Evolutionary conservation across 92 coral and sea anemone species (phyloP).

Genomic region (Siderastrea siderea): DNA sequence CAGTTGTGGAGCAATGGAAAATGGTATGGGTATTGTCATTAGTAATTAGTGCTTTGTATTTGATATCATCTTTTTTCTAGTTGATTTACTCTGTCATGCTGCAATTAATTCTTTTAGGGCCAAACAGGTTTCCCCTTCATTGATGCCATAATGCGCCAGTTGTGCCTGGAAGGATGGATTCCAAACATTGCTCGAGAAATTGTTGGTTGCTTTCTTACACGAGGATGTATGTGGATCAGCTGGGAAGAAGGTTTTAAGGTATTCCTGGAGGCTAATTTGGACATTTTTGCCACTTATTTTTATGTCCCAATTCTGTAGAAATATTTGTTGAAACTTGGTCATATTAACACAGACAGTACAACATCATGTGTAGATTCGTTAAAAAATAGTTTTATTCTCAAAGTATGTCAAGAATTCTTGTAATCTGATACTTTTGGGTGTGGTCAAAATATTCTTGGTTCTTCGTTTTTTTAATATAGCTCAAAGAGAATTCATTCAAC

Average conservation of each 20-base stretch:
- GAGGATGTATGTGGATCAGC: slow-evolving; percentile 93
- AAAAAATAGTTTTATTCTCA: too few relatives aligned
- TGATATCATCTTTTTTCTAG: neutral
- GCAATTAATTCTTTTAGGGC: slow-evolving; percentile 49
- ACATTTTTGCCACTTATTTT: too few relatives aligned
- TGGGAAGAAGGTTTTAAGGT: slow-evolving; percentile 98
- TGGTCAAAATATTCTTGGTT: too few relatives aligned
- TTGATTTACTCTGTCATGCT: neutral
- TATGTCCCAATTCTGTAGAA: too few relatives aligned
- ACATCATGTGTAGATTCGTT: too few relatives aligned
- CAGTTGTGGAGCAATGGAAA: slow-evolving; percentile 76
- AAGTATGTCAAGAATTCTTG: too few relatives aligned
- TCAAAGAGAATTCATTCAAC: too few relatives aligned
- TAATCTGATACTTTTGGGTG: too few relatives aligned
- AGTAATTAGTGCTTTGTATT: neutral
- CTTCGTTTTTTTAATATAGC: too few relatives aligned
- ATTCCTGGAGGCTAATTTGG: too few relatives aligned
- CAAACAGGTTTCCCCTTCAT: slow-evolving; percentile 94
- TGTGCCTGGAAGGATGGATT: slow-evolving; percentile 93
- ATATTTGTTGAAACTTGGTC: too few relatives aligned
- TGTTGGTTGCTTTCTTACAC: slow-evolving; percentile 88
- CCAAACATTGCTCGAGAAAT: slow-evolving; percentile 82
- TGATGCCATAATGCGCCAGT: slow-evolving; percentile 93
- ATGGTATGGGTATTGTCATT: slow-evolving; percentile 56
- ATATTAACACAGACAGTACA: too few relatives aligned